phyloP scores from a whole-genome alignment of 92 coral and sea anemone genomes.

The Bergia puertoricense region DNA sequence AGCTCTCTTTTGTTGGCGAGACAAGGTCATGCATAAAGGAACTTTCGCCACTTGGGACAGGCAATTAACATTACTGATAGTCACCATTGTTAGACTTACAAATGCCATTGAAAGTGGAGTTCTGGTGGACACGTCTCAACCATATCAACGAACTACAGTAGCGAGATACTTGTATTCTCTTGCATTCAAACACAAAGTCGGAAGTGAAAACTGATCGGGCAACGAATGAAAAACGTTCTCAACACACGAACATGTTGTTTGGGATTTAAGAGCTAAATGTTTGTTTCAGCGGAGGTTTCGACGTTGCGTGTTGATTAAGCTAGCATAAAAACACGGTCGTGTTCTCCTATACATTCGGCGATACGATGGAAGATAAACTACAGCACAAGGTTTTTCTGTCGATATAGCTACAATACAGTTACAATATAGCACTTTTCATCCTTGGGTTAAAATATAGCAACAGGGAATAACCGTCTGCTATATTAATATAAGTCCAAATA shows the following conservation, averaged over 20 bases:
- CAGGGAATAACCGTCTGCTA: background rate
- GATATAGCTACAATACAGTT: too few species aligned
- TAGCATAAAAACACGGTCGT: background rate
- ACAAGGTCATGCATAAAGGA: background rate
- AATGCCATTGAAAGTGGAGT: slow-evolving; percentile 1
- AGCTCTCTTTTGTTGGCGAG: background rate
- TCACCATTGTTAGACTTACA: background rate
- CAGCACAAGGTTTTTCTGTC: background rate
- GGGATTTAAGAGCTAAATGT: background rate
- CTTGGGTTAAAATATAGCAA: background rate
- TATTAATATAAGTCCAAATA: background rate
- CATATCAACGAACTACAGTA: background rate
- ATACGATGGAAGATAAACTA: background rate
- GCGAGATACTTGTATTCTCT: background rate
- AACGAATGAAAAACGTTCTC: background rate
- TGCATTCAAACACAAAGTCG: background rate
- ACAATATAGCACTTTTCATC: background rate
- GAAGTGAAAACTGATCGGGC: background rate
- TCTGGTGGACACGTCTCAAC: slow-evolving; percentile 13
- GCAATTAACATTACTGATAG: background rate
- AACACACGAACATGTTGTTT: background rate
- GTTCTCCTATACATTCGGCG: background rate
- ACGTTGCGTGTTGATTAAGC: background rate
- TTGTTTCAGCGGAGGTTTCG: background rate
- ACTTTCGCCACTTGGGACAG: background rate